These are phyloP conservation scores for Rhinogobius similis DNA, from an alignment of 2,113 vertebrate species.

Conservation along the genomic window DNA sequence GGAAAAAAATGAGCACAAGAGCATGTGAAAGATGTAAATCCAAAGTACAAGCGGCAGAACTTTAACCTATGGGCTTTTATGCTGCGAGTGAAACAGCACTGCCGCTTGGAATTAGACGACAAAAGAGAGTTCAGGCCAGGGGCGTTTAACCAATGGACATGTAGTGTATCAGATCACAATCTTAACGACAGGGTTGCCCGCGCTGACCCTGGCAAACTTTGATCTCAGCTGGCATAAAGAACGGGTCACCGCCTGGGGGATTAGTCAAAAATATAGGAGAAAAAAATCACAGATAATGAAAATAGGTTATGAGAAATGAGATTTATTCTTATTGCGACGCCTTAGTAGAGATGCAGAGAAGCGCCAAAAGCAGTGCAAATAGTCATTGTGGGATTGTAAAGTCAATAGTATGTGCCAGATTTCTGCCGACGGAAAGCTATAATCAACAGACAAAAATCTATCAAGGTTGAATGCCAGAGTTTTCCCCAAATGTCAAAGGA, in stretches of 20 bases:
- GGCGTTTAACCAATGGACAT: slow-evolving; percentile 72
- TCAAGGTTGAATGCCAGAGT: slow-evolving; percentile 79
- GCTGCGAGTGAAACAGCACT: slow-evolving; percentile 71
- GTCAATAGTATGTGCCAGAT: slow-evolving; percentile 79
- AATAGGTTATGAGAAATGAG: slow-evolving; percentile 58
- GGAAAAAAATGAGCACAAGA: slow-evolving; percentile 58
- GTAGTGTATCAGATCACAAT: slow-evolving; percentile 75
- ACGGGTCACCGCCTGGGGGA: slow-evolving; percentile 59
- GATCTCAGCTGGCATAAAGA: slow-evolving; percentile 73
- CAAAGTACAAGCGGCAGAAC: slow-evolving; percentile 74
- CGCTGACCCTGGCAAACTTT: slow-evolving; percentile 61
- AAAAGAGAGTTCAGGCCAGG: slow-evolving; percentile 68
- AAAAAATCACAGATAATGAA: slow-evolving; percentile 60
- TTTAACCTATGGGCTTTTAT: slow-evolving; percentile 75
- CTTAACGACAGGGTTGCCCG: slow-evolving; percentile 76
- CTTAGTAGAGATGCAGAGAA: slow-evolving; percentile 51
- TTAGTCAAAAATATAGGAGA: slow-evolving; percentile 59
- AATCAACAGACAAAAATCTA: slow-evolving; percentile 79
- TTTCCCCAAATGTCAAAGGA: slow-evolving; percentile 80
- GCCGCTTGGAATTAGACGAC: slow-evolving; percentile 75
- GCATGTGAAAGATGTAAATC: slow-evolving; percentile 74
- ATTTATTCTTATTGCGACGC: slow-evolving; percentile 64
- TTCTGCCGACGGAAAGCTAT: slow-evolving; percentile 75
- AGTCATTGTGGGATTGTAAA: slow-evolving; percentile 73
- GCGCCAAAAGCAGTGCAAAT: slow-evolving; percentile 76